Conservation (phyloP, 2,113 vertebrate species). For the Anseranas semipalmata region DNA sequence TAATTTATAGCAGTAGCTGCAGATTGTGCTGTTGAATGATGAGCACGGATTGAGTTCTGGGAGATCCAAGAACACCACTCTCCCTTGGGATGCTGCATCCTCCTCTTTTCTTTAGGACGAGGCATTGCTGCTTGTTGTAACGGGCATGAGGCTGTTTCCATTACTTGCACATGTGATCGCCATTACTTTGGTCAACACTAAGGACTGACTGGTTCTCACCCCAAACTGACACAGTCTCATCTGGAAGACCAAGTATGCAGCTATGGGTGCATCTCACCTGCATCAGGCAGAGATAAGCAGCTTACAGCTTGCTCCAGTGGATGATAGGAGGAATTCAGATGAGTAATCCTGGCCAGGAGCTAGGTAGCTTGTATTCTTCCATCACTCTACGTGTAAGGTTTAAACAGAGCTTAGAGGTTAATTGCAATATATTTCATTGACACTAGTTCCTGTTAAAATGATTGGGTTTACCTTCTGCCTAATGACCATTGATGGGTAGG, state of each 20-base stretch:
- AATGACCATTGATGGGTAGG: background rate
- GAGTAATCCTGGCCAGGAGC: background rate
- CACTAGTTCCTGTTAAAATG: background rate
- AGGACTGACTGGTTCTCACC: background rate
- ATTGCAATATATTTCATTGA: background rate
- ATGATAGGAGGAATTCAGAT: background rate
- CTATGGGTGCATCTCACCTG: background rate
- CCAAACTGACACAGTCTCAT: background rate
- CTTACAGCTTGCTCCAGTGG: background rate
- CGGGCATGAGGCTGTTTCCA: background rate
- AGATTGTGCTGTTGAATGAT: background rate
- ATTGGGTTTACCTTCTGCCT: background rate
- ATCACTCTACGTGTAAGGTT: fast-evolving
- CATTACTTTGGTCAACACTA: background rate
- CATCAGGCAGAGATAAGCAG: background rate
- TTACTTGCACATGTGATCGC: fast-evolving
- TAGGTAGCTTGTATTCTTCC: background rate
- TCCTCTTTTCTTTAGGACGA: background rate
- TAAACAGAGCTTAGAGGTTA: background rate
- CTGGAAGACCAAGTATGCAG: background rate
- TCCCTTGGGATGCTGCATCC: background rate
- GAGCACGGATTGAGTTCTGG: background rate
- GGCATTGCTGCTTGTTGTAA: background rate
- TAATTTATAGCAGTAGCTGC: background rate
- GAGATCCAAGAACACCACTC: background rate